These are phyloP conservation scores for Hemaris fuciformis DNA, from an alignment of 2,888 invertebrate genomes.

Conservation along the genomic window DNA sequence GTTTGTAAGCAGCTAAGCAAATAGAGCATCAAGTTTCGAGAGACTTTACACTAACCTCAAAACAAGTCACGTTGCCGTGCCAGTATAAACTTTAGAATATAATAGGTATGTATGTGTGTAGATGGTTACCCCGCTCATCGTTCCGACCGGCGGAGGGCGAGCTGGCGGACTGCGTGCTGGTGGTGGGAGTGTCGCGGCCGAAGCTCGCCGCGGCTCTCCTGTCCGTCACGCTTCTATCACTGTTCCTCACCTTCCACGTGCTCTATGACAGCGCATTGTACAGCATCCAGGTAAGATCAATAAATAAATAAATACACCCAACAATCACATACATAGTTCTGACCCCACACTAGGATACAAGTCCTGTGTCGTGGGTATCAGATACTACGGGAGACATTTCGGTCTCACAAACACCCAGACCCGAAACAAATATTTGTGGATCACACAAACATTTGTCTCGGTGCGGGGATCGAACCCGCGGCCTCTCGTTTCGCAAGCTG, in stretches of 20 bases:
- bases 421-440: no score
- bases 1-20: no score
- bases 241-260: constrained; percentile 92
- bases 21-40: no score
- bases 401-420: no score
- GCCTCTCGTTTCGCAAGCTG: no score
- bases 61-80: not conserved
- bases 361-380: not conserved
- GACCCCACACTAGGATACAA: no score
- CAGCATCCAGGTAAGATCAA: constrained; percentile 83
- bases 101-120: constrained; percentile 53
- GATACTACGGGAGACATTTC: no score
- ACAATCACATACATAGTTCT: no score
- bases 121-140: constrained; percentile 91
- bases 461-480: no score
- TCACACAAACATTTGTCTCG: no score
- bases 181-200: constrained; percentile 91
- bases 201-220: constrained; percentile 91
- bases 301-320: no score
- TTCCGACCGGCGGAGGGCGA: constrained; percentile 92
- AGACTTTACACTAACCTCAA: no score
- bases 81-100: not conserved
- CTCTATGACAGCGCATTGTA: constrained; percentile 92
- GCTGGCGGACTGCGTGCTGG: constrained; percentile 91
- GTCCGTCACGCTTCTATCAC: constrained; percentile 89